Evolutionary conservation across 2,113 vertebrate genomes (phyloP).

Genomic region (Chionis minor): DNA sequence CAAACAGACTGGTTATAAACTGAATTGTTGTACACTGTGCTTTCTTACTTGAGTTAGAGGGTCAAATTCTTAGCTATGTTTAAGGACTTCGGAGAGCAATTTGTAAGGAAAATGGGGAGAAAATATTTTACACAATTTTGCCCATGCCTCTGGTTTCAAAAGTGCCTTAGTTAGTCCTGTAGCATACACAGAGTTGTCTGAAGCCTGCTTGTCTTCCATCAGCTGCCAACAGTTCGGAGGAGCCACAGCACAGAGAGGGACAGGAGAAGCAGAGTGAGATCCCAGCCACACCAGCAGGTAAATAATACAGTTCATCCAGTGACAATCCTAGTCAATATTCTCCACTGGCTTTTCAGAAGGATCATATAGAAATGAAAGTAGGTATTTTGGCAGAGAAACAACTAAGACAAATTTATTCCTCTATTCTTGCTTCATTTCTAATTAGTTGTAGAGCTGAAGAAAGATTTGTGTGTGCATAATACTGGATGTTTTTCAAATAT

Average conservation of each 20-base stretch:
- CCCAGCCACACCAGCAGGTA: not conserved
- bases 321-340: not conserved
- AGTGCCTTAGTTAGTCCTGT: not conserved
- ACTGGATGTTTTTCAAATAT: not conserved
- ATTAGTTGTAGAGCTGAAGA: not conserved
- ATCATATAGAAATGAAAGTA: not conserved
- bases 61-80: constrained; percentile 16
- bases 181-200: not conserved
- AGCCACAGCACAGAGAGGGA: not conserved
- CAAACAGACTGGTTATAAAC: constrained; percentile 12
- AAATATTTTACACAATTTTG: not conserved
- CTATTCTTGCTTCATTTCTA: not conserved
- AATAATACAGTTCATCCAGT: not conserved
- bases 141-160: not conserved
- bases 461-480: not conserved
- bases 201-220: not conserved
- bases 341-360: not conserved
- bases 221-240: not conserved
- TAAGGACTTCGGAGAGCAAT: not conserved
- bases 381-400: not conserved
- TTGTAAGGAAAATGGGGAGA: not conserved
- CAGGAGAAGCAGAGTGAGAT: not conserved
- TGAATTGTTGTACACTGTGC: not conserved
- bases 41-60: constrained; percentile 16
- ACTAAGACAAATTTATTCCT: not conserved